Evolutionary conservation across 2,113 vertebrate species (phyloP).

Genomic region (Actinemys pallida): DNA sequence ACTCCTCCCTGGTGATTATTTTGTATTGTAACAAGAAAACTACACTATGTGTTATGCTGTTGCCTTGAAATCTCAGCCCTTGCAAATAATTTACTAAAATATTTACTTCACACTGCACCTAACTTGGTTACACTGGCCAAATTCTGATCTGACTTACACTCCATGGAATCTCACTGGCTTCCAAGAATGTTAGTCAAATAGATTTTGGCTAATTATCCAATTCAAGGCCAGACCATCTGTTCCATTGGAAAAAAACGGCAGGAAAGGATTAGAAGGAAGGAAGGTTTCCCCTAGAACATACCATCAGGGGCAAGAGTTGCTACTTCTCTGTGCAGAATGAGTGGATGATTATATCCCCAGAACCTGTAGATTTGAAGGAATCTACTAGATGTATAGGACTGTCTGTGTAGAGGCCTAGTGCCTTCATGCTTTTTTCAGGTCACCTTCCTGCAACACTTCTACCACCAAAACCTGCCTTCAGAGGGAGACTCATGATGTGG

Average conservation of each 20-base stretch:
- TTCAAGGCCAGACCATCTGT: neutral
- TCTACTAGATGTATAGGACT: neutral
- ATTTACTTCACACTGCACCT: too few relatives aligned
- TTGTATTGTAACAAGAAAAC: too few relatives aligned
- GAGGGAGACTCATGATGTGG: neutral
- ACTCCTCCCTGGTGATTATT: neutral
- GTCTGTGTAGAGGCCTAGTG: neutral
- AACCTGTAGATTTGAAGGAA: neutral
- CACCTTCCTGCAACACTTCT: neutral
- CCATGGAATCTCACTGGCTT: neutral
- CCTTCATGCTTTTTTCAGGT: neutral
- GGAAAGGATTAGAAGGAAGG: neutral
- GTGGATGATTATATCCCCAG: neutral
- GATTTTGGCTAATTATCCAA: neutral
- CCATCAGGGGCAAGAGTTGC: neutral
- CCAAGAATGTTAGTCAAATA: neutral
- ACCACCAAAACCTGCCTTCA: neutral
- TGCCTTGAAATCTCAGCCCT: too few relatives aligned
- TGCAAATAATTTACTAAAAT: too few relatives aligned
- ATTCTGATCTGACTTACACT: neutral
- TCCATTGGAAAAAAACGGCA: neutral
- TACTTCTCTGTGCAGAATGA: neutral
- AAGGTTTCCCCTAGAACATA: neutral
- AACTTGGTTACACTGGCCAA: neutral
- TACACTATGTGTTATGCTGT: too few relatives aligned